These are phyloP conservation scores for Vidua chalybeata DNA, from an alignment of 2,113 vertebrate species.

Conservation along the genomic window DNA sequence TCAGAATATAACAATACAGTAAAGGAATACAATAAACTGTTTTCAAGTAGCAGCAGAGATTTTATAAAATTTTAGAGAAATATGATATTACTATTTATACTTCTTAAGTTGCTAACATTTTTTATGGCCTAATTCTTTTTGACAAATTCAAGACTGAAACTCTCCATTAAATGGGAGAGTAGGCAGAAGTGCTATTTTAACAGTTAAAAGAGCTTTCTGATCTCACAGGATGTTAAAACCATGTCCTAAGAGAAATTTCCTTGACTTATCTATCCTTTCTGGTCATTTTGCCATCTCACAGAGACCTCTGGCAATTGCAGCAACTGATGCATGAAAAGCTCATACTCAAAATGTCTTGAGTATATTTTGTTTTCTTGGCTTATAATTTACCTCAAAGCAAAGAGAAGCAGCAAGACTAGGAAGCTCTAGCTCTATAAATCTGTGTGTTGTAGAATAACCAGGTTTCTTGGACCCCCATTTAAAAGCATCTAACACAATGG, in stretches of 20 bases:
- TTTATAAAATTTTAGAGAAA: neutral
- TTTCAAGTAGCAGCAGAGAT: neutral
- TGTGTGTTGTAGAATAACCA: neutral
- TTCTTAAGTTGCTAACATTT: neutral
- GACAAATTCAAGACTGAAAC: neutral
- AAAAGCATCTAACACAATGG: neutral
- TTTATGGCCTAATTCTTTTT: neutral
- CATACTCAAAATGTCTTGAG: neutral
- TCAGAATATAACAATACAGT: neutral
- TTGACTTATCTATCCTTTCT: constrained; percentile 27
- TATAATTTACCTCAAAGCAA: neutral
- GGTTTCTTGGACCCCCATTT: neutral
- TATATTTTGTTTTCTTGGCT: neutral
- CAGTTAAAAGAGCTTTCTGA: neutral
- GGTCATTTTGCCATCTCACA: neutral
- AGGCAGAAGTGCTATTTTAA: neutral
- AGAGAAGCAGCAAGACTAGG: neutral
- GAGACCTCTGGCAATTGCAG: neutral
- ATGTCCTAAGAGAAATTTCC: neutral
- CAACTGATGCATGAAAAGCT: constrained; percentile 1
- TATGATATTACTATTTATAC: neutral
- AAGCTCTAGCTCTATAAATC: neutral
- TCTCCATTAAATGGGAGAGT: neutral
- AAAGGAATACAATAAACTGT: neutral
- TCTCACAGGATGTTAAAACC: neutral